Evolutionary conservation across 2,797 vertebrate genomes (phyloP).

Genomic region (Oceanodroma leucorhoa): DNA sequence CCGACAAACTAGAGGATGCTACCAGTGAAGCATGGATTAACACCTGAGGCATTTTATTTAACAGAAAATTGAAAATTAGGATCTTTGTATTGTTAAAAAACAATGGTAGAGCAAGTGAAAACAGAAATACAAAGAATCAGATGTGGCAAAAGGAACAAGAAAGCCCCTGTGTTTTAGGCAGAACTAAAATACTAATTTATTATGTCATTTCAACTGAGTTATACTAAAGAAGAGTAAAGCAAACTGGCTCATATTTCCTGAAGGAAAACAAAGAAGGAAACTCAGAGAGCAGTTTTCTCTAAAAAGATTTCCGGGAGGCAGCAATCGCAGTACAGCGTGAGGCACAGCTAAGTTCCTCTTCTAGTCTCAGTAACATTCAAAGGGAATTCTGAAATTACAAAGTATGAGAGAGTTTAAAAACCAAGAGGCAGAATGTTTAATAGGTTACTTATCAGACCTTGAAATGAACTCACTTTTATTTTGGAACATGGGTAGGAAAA

Average conservation of each 20-base stretch:
- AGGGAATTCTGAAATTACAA: background rate
- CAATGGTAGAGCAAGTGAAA: background rate
- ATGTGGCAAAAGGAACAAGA: background rate
- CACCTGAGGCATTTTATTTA: slow-evolving; percentile 52
- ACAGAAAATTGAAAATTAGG: slow-evolving; percentile 25
- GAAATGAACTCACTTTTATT: background rate
- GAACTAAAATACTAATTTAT: background rate
- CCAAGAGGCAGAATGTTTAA: background rate
- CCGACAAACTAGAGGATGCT: background rate
- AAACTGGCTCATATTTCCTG: background rate
- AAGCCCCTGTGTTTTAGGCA: background rate
- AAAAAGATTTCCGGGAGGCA: background rate
- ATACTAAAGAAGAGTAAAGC: background rate
- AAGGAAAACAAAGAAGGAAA: background rate
- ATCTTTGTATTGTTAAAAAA: background rate
- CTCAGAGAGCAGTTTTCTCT: background rate
- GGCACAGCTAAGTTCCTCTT: background rate
- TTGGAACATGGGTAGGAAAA: background rate
- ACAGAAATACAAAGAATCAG: background rate
- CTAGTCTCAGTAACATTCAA: background rate
- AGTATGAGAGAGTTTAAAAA: background rate
- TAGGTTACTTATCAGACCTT: background rate
- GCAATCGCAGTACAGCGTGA: rapidly evolving
- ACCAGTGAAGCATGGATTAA: slow-evolving; percentile 43
- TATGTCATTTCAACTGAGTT: background rate